phyloP scores from a whole-genome alignment of 2,113 vertebrate species.

The Microtus oregoni region DNA sequence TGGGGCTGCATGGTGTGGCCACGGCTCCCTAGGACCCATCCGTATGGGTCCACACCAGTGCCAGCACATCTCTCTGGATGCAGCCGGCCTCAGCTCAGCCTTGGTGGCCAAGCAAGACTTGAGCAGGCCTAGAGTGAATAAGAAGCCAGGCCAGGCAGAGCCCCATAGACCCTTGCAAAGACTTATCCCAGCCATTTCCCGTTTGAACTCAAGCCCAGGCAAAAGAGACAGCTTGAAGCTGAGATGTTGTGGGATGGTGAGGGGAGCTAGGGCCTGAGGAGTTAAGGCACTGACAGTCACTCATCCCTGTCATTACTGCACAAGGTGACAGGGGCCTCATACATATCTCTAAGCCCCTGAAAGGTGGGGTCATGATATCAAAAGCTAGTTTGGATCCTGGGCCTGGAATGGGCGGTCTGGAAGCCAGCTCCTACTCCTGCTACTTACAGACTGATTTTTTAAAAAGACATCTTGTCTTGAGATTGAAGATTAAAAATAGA shows the following conservation, averaged over 20 bases:
- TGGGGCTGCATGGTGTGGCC: background rate
- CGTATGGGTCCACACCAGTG: accelerated
- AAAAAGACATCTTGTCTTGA: constrained; percentile 2
- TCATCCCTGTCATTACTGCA: background rate
- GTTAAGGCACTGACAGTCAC: background rate
- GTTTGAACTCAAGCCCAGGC: background rate
- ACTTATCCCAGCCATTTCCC: background rate
- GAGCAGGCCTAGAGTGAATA: background rate
- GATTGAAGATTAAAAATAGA: constrained; percentile 52
- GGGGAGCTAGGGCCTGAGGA: background rate
- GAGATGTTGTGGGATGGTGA: background rate
- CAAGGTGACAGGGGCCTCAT: background rate
- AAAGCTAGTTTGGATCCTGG: background rate
- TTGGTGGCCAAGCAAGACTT: background rate
- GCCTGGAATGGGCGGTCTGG: background rate
- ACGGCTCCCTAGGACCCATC: background rate
- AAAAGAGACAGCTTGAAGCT: background rate
- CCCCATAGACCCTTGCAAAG: background rate
- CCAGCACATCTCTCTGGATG: background rate
- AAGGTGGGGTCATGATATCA: background rate
- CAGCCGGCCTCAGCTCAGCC: background rate
- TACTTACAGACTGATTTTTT: background rate
- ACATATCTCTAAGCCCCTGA: background rate
- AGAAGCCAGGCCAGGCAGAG: background rate
- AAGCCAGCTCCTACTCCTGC: background rate